These are phyloP conservation scores for Abramis brama DNA, from an alignment of 2,113 vertebrate species.

Conservation along the genomic window DNA sequence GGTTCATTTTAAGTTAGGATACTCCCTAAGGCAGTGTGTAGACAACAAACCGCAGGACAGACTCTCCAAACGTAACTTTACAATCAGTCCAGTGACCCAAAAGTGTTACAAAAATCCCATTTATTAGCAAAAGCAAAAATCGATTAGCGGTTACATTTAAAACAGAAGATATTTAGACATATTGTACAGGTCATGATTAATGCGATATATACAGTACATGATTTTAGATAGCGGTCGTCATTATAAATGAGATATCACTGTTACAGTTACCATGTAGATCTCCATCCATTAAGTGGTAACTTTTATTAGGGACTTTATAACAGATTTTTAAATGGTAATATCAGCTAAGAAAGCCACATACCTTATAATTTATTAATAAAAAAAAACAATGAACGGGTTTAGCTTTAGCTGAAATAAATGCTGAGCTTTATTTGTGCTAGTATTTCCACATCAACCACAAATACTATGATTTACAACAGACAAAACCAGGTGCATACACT, in stretches of 20 bases:
- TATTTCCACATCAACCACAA: slow-evolving; percentile 42
- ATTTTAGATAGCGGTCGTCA: not conserved
- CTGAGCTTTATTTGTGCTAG: slow-evolving; percentile 7
- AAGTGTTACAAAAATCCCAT: slow-evolving; percentile 52
- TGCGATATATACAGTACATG: slow-evolving; percentile 10
- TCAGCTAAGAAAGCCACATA: slow-evolving; percentile 3
- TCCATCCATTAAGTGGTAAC: not conserved
- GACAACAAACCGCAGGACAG: not conserved
- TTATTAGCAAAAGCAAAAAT: slow-evolving; percentile 68
- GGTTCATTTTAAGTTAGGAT: too few relatives aligned
- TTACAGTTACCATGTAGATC: not conserved
- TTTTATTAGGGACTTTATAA: not conserved
- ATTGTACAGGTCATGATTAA: slow-evolving; percentile 6
- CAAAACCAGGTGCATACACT: slow-evolving; percentile 15
- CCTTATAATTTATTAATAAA: not conserved
- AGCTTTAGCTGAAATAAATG: not conserved
- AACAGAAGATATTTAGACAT: slow-evolving; percentile 40
- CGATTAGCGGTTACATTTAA: slow-evolving; percentile 47
- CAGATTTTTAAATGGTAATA: not conserved
- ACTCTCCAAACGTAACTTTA: not conserved
- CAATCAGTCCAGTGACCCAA: not conserved
- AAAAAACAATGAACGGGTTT: not conserved
- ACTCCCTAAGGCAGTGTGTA: not conserved
- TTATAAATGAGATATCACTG: not conserved
- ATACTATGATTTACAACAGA: slow-evolving; percentile 25